Evolutionary conservation across 2,888 invertebrate genomes (phyloP), one percentile per base, ranked within the genome.

Genomic region (Suillia variegata): DNA sequence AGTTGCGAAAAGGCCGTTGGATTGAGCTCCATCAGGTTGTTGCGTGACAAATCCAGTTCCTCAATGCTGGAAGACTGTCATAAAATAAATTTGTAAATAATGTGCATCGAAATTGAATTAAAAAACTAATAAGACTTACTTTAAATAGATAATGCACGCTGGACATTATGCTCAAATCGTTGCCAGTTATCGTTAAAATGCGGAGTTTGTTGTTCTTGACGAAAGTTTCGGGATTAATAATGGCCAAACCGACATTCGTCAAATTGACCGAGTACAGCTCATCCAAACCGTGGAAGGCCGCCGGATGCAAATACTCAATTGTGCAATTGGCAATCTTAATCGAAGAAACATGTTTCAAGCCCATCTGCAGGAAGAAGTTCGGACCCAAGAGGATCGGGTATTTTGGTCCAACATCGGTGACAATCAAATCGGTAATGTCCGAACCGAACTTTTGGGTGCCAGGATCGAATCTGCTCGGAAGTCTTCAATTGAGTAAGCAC

Each of bases 41-140:
- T 91, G 67, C 87, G 86, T 2, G 90, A 89, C 49, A 91, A 84
- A 70, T 89, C 88, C 26, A 92, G 83, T 76, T 92, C 91, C 69
- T 89, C 88, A 48, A 90, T 85, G 31, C 86, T 87, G 2, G 86
- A 83, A 5, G 89, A 80, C 80, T 81, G 42, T 5, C 26, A 24
- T n/a, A 47, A 2, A 12, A 18, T 4, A 18, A 26, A 50, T n/a
- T 38, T 26, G 34, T n/a, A 5, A 26, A 59, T 13, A 22, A 13
- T n/a, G 1, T 2, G n/a, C n/a, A n/a, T n/a, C n/a, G n/a, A n/a
- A n/a, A n/a, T n/a, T n/a, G n/a, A n/a, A 0, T 6, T 33, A 26
- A 20, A 0, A 26, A 21, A 15, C 22, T 20, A 15, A 10, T 38
- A 21, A 3, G 1, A 3, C 34, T 21, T 45, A 79, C 79, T 67